Evolutionary conservation across 2,797 vertebrate species (phyloP), one percentile per base, ranked within the genome.

Genomic region (Sus cebifrons): DNA sequence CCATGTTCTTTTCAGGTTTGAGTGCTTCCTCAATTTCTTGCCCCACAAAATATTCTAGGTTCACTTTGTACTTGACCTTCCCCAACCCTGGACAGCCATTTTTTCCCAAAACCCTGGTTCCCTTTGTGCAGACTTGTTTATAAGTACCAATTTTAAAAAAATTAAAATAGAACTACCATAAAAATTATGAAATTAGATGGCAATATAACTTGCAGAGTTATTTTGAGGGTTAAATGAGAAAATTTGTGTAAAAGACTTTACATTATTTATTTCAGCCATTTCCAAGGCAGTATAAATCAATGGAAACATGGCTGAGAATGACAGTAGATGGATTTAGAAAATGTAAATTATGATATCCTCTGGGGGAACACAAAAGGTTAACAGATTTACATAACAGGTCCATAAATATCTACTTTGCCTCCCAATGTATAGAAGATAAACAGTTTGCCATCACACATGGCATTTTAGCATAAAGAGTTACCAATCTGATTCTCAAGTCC

Each of bases 401-500:
- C 77, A 93, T 49, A 86, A 91, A 93, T 94, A 81, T 52, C 60
- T 86, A 25, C n/a, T 84, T 91, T 73, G 71, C 54, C 49, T 93
- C 78, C 86, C 71, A 82, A 70, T 79, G 83, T 44, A 89, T 68
- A 79, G 89, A 95, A 74, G 71, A 88, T 74, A 79, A 70, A 87
- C 83, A 77, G 40, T 96, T 92, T 95, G 60, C 65, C 85, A 93
- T 93, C 70, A 86, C 16, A 21, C 91, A 77, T 81, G 82, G 52
- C 90, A 89, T 91, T 95, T 96, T 97, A 89, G 94, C 94, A 96
- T 96, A 96, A 94, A 70, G 36, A 95, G 68, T 86, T 96, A 83
- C 64, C 89, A 95, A 86, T 94, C 92, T 97, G 95, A 36, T 92
- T 71, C 87, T 95, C 85, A 95, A 86, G 54, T 95, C 85, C 79